Conservation (phyloP, 2,797 vertebrate genomes). For the Avahi laniger region DNA sequence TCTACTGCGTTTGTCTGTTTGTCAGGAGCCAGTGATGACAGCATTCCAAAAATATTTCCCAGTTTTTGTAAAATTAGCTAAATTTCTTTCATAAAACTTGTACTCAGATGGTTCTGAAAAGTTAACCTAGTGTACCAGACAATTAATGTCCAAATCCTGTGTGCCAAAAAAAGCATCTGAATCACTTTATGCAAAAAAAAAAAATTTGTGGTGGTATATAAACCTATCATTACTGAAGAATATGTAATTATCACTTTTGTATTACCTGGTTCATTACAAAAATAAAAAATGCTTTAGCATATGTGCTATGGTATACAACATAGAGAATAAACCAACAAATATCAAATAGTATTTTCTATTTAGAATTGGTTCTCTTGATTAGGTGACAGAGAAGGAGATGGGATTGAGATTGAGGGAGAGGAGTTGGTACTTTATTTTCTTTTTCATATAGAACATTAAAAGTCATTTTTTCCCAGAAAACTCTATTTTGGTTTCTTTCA, state of each 20-base stretch:
- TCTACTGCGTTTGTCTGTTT: neutral
- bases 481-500: conserved; percentile 22
- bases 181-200: neutral
- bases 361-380: neutral
- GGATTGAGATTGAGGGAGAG: neutral
- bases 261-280: neutral
- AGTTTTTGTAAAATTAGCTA: conserved; percentile 27
- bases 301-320: neutral
- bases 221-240: conserved; percentile 17
- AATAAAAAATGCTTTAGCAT: neutral
- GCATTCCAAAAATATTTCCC: neutral
- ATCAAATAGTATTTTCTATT: neutral
- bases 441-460: neutral
- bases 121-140: neutral
- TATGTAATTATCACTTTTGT: neutral
- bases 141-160: neutral
- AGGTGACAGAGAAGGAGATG: neutral
- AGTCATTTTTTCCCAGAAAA: neutral
- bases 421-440: neutral
- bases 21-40: neutral
- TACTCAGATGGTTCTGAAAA: neutral
- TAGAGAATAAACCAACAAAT: neutral
- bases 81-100: neutral
- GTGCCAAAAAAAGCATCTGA: neutral
- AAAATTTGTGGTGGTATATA: neutral